Conservation (phyloP, 2,888 invertebrate species). For the Tanytarsus gracilentus region DNA sequence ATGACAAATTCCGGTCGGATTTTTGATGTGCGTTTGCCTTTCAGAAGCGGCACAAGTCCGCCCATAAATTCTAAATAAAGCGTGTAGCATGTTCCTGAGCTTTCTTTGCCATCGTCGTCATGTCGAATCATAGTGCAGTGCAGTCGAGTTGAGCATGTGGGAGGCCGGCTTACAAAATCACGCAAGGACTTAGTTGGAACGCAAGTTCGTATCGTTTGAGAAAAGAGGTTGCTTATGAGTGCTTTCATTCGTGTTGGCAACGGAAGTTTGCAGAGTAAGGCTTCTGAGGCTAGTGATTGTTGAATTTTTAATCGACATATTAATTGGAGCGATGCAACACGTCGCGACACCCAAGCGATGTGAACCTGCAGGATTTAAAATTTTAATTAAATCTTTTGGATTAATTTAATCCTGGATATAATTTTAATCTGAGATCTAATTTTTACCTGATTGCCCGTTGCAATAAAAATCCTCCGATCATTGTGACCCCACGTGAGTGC, state of each 20-base stretch:
- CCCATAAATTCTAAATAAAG: constrained; percentile 92
- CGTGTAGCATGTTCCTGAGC: constrained; percentile 69
- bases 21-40: constrained; percentile 92
- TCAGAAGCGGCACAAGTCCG: constrained; percentile 88
- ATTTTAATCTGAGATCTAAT: too few relatives aligned
- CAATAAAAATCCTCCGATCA: constrained; percentile 88
- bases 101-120: constrained; percentile 67
- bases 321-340: constrained; percentile 83
- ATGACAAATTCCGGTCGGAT: constrained; percentile 97
- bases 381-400: too few relatives aligned
- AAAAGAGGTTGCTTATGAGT: constrained; percentile 76
- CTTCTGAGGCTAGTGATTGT: constrained; percentile 63
- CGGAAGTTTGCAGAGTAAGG: constrained; percentile 67
- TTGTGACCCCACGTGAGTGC: constrained; percentile 98
- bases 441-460: constrained; percentile 81
- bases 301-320: constrained; percentile 76
- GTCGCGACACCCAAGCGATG: constrained; percentile 86
- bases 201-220: constrained; percentile 93
- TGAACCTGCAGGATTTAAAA: too few relatives aligned
- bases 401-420: too few relatives aligned
- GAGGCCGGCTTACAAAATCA: constrained; percentile 89
- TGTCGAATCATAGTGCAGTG: constrained; percentile 98
- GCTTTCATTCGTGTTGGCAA: constrained; percentile 80
- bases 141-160: constrained; percentile 70
- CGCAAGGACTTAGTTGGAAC: constrained; percentile 83